Conservation (phyloP, 2,797 vertebrate species). For the Oceanodroma leucorhoa region DNA sequence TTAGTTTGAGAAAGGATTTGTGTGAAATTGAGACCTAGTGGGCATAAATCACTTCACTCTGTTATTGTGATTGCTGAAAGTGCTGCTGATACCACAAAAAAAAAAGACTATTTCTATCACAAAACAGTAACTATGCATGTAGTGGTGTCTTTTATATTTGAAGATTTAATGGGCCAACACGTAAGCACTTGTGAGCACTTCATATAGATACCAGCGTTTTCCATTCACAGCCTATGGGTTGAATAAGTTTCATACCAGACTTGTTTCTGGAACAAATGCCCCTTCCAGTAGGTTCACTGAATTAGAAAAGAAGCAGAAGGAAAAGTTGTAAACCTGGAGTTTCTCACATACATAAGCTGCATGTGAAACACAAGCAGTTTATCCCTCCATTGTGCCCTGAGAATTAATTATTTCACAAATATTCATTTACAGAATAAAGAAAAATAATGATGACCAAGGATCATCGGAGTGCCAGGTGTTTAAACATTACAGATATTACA, state of each 20-base stretch:
- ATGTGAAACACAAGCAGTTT: neutral
- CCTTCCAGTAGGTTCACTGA: neutral
- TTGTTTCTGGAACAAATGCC: neutral
- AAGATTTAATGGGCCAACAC: neutral
- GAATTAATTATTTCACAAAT: neutral
- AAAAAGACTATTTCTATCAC: neutral
- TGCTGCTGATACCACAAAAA: neutral
- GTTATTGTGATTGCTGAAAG: neutral
- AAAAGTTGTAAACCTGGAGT: neutral
- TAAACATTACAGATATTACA: neutral
- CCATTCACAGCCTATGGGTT: neutral
- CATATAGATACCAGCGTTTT: neutral
- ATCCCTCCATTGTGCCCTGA: neutral
- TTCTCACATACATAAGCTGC: neutral
- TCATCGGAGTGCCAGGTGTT: neutral
- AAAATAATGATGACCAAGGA: neutral
- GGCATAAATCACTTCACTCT: neutral
- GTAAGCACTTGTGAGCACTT: neutral
- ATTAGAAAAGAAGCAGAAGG: neutral
- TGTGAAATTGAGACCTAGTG: neutral
- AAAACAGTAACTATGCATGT: neutral
- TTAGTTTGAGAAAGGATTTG: neutral
- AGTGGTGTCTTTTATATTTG: neutral
- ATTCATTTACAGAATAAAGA: neutral
- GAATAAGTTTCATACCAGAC: neutral